Evolutionary conservation across 2,888 invertebrate genomes (phyloP).

Genomic region (Drosophila limbata): DNA sequence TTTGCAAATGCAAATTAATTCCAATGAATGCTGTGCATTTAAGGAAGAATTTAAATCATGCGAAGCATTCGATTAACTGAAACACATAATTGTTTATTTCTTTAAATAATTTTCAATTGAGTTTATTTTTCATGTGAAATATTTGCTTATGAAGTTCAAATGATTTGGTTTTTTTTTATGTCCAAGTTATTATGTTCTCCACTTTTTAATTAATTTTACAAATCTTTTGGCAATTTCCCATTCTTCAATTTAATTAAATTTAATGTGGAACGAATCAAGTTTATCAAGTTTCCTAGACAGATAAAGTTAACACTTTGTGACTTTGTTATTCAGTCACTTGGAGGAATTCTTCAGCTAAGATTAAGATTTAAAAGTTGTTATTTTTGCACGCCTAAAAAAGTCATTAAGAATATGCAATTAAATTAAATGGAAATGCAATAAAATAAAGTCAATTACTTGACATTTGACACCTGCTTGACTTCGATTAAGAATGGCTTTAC

Average conservation of each 20-base stretch:
- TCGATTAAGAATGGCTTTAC: constrained; percentile 31
- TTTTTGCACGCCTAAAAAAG: not conserved
- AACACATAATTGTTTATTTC: no score
- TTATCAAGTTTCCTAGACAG: not conserved
- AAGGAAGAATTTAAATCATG: no score
- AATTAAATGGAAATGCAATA: not conserved
- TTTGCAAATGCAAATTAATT: no score
- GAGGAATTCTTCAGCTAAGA: constrained; percentile 2
- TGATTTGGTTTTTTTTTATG: not conserved
- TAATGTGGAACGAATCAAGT: constrained; percentile 3
- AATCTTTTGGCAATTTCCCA: no score
- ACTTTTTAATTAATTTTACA: no score
- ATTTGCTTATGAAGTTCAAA: not conserved
- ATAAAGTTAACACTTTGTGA: constrained; percentile 11
- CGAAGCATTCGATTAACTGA: no score
- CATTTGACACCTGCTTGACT: constrained; percentile 33
- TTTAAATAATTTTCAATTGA: no score
- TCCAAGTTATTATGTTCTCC: no score
- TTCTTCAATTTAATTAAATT: not conserved
- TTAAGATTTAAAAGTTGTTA: constrained; percentile 1
- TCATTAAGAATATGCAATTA: not conserved
- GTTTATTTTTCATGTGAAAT: no score
- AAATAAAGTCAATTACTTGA: constrained; percentile 33
- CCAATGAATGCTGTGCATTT: no score
- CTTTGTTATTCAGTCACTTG: constrained; percentile 2